These are phyloP conservation scores for Astreopora myriophthalma DNA, from an alignment of 64 coral and sea anemone genomes.

Conservation along the genomic window DNA sequence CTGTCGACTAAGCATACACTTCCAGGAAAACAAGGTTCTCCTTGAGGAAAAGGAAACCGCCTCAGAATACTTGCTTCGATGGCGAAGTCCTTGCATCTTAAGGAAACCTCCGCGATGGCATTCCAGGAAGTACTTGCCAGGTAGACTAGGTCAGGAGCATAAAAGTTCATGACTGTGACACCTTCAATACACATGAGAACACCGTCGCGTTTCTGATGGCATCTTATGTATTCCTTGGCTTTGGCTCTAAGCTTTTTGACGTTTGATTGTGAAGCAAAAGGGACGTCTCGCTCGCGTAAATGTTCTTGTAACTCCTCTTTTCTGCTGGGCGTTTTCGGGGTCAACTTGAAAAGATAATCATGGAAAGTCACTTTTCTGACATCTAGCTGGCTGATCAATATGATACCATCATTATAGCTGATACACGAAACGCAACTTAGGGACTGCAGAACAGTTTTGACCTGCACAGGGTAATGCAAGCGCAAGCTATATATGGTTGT, in stretches of 20 bases:
- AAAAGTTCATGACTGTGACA: neutral
- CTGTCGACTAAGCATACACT: neutral
- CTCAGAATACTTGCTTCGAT: neutral
- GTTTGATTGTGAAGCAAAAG: neutral
- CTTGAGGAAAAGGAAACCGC: neutral
- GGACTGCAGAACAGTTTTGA: constrained; percentile 34
- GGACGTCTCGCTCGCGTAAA: neutral
- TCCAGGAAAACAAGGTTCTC: neutral
- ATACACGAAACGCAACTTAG: constrained; percentile 31
- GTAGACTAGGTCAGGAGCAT: neutral
- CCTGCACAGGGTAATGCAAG: constrained; percentile 26
- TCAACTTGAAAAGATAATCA: constrained; percentile 18
- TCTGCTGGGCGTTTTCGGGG: neutral
- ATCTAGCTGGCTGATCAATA: constrained; percentile 34
- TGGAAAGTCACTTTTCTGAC: constrained; percentile 18
- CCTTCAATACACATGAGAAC: neutral
- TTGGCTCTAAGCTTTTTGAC: neutral
- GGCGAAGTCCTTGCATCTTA: neutral
- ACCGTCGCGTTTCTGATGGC: neutral
- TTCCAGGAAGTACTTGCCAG: neutral
- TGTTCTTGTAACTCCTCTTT: neutral
- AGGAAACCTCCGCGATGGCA: neutral
- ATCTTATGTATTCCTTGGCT: neutral
- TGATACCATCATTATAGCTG: constrained; percentile 18
- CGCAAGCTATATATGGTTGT: constrained; percentile 45